Evolutionary conservation across 2,888 invertebrate species (phyloP), one percentile per base, ranked within the genome.

Genomic region (Mycogona germanica): DNA sequence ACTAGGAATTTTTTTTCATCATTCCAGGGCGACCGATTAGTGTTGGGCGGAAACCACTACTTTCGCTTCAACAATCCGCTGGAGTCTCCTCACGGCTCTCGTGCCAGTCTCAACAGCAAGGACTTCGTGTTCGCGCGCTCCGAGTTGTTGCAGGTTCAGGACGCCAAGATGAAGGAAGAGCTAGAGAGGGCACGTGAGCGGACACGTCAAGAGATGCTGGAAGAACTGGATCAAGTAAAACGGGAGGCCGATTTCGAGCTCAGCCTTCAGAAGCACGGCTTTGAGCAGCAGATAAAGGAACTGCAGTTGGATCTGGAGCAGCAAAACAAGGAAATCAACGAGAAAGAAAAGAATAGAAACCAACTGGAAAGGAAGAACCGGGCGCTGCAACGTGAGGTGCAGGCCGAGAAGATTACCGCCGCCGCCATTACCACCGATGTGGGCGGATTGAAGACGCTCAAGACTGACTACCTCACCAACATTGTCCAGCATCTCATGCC

Each of bases 11-110:
- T 12, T 32, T 32, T 32, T 32, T 12, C n/a, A 32, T n/a, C 35
- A 32, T 32, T n/a, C 41, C 29, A 52, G 58, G 76, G 76, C 0
- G 78, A 78, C 64, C 73, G 77, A 25, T 61, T 78, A 41, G 73
- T 77, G 1, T 73, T 78, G 42, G 77, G 76, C 17, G 76, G 76
- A 1, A 74, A 73, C 54, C 76, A 77, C 61, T 77, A 75, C 42
- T 51, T 51, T 35, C 12, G 51, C 9, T 42, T 51, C 17, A 51
- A 41, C 42, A 45, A 51, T 28, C 41, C 42, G 19, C 14, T 25
- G 28, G 25, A 51, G 28, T 28, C 6, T 19, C n/a, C 40, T n/a
- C 30, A 47, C 6, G 32, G 35, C 7, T 29, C 12, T 5, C n/a
- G 32, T 30, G 17, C 6, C 5, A 25, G 7, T 26, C 6, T 7